phyloP scores from a whole-genome alignment of 1,140 invertebrate species.

The Helicoverpa armigera region DNA sequence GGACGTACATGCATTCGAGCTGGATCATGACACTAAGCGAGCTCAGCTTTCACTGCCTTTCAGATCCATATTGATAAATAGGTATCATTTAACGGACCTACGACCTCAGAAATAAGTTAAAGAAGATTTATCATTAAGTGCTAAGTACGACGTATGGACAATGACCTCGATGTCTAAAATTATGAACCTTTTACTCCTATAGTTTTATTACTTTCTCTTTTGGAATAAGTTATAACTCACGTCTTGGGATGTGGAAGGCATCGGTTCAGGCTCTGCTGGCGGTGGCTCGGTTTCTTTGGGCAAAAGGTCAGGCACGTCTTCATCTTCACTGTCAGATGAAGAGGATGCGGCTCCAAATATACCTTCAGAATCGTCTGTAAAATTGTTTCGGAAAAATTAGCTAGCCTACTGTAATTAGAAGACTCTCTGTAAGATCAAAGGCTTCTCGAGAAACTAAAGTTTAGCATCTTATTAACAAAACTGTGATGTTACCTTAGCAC shows the following conservation, averaged over 20 bases:
- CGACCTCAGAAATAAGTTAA: too few species aligned
- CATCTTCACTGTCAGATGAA: conserved; percentile 57
- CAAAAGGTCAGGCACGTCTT: conserved; percentile 48
- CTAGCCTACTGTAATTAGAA: too few species aligned
- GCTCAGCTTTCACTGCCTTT: conserved; percentile 3
- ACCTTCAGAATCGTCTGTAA: conserved; percentile 55
- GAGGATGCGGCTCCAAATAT: conserved; percentile 49
- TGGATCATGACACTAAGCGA: background rate
- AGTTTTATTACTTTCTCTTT: background rate
- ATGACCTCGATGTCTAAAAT: background rate
- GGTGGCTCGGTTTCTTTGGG: background rate
- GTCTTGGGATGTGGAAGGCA: conserved; percentile 53
- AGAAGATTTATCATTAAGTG: too few species aligned
- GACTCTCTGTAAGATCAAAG: too few species aligned
- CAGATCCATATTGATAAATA: background rate
- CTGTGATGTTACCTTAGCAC: too few species aligned
- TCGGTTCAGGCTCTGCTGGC: conserved; percentile 56
- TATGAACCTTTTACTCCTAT: background rate
- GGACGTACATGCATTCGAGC: background rate
- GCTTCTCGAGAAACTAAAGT: background rate
- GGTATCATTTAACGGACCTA: background rate
- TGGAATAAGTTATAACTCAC: background rate
- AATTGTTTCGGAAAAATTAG: background rate
- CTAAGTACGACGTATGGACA: too few species aligned
- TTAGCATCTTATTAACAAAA: too few species aligned